Percentiles rank a stretch among this genome's conserved stretches.
phyloP scores from a whole-genome alignment of 1,140 invertebrate genomes.

The Trachelipus rathkii region DNA sequence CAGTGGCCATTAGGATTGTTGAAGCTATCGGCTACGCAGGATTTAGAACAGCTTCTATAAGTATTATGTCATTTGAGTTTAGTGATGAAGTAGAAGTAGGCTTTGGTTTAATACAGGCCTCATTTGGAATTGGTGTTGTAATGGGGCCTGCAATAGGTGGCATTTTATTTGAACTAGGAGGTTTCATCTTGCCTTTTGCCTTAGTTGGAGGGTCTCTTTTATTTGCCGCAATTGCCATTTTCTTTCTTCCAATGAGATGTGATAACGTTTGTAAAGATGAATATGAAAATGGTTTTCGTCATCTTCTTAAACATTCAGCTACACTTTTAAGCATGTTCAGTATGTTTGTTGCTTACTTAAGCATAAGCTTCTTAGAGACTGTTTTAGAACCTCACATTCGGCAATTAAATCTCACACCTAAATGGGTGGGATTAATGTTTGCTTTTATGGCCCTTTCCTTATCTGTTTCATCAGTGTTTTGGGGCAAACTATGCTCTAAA shows the following conservation, averaged over 20 bases:
- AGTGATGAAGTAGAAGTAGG: constrained; percentile 6
- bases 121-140: constrained; percentile 20
- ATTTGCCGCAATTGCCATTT: constrained; percentile 37
- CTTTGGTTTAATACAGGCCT: constrained; percentile 13
- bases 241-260: constrained; percentile 46
- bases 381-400: constrained; percentile 75
- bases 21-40: constrained; percentile 24
- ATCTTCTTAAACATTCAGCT: constrained; percentile 46
- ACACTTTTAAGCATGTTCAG: constrained; percentile 59
- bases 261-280: too few species aligned
- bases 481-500: constrained; percentile 74
- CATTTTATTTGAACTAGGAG: constrained; percentile 47
- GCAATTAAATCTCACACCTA: constrained; percentile 65
- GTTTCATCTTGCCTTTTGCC: constrained; percentile 48
- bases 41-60: constrained; percentile 21
- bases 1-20: constrained; percentile 13
- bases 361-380: constrained; percentile 75
- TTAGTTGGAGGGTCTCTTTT: constrained; percentile 47
- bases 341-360: constrained; percentile 69
- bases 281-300: constrained; percentile 61
- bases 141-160: constrained; percentile 47
- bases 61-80: constrained; percentile 22
- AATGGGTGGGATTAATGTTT: constrained; percentile 76
- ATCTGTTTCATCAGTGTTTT: constrained; percentile 70
- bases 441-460: constrained; percentile 81